Evolutionary conservation across 2,113 vertebrate species (phyloP), one percentile per base, ranked within the genome.

Genomic region (Oceanites oceanicus): DNA sequence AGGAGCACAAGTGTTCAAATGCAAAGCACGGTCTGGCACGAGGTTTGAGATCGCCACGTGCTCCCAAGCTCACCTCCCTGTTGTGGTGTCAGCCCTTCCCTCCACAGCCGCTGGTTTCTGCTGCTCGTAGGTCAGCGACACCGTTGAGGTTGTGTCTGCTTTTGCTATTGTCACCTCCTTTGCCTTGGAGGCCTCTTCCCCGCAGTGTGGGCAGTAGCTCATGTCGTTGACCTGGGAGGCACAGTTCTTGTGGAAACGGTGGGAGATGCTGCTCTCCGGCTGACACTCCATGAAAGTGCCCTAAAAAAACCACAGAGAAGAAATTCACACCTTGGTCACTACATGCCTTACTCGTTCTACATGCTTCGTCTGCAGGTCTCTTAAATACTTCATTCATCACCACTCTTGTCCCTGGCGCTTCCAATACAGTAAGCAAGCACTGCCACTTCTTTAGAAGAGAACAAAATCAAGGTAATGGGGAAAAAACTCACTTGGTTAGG

Each of bases 221-320:
- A 95, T 97, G 40, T 99, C 98, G 34, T 98, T 99, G 93, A 99
- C 96, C 58, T 99, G 98, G 56, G 99, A 99, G 96, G 99, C 99
- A 79, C 99, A 99, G 95, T 96, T 98, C 25, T 98, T 98, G 97
- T 99, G 99, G 94, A 99, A 99, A 26, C 99, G 99, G 94, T 99
- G 99, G 15, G 99, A 99, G 96, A 99, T 98, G 98, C 98, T 99
- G 93, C 99, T 99, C 72, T 99, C 99, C 0, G 99, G 99, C 94
- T 99, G 98, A 96, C 99, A 99, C 96, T 99, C 99, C 99, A 99
- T 99, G 96, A 99, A 99, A 36, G 98, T 98, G 56, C 99, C 99
- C 99, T 99, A 77, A 76, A 71, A 40, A 59, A 96, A 98, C 98
- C 94, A 99, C 98, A 82, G 14, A 65, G 90, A 63, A 47, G 79